A percentile compares a stretch with the other conserved stretches of the same genome.
phyloP scores from a whole-genome alignment of 2,888 invertebrate genomes.

The Parnassius apollo region DNA sequence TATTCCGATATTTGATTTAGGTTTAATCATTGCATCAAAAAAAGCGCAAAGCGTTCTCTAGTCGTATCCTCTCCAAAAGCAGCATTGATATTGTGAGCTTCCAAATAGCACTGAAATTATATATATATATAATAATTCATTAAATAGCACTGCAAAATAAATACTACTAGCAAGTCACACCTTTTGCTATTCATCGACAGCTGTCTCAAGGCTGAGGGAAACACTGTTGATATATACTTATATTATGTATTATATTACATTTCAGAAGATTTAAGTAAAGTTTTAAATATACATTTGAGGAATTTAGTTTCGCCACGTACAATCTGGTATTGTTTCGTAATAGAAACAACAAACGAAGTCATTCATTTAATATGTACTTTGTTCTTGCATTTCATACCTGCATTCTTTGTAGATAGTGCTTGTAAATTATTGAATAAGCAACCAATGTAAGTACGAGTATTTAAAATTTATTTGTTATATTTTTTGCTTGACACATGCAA shows the following conservation, averaged over 20 bases:
- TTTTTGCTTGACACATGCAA: neutral
- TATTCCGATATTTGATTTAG: too few relatives aligned
- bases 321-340: conserved; percentile 12
- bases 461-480: neutral
- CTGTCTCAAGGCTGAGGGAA: too few relatives aligned
- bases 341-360: conserved; percentile 7
- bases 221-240: too few relatives aligned
- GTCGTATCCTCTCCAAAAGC: too few relatives aligned
- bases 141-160: too few relatives aligned
- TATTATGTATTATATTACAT: neutral
- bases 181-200: too few relatives aligned
- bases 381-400: conserved; percentile 24
- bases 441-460: neutral
- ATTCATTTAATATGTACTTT: conserved; percentile 8
- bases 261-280: neutral
- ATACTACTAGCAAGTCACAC: too few relatives aligned
- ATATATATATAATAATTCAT: too few relatives aligned
- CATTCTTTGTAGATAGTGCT: conserved; percentile 15
- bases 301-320: conserved; percentile 4
- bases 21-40: too few relatives aligned
- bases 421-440: neutral
- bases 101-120: too few relatives aligned
- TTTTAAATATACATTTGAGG: neutral
- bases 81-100: too few relatives aligned
- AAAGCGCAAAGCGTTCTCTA: too few relatives aligned